A percentile compares a stretch with the other conserved stretches of the same genome.
Evolutionary conservation across 2,888 invertebrate genomes (phyloP).

Genomic region (Alsophila aescularia): DNA sequence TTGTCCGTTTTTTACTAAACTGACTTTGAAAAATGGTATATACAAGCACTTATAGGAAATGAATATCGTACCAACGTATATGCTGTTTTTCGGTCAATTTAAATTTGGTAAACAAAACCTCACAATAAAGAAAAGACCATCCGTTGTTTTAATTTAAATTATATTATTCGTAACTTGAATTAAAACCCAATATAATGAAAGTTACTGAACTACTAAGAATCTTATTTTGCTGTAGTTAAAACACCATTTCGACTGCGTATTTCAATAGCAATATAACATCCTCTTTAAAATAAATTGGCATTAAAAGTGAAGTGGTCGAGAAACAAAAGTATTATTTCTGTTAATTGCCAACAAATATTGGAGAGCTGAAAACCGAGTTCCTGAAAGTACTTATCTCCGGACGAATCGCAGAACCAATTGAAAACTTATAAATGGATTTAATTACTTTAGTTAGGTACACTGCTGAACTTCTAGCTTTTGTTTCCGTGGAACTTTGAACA

Average conservation of each 20-base stretch:
- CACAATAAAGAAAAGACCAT: too few species aligned
- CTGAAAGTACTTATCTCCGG: constrained; percentile 1
- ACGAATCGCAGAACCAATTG: constrained; percentile 1
- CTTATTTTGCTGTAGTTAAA: neutral
- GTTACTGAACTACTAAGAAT: neutral
- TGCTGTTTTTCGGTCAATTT: too few species aligned
- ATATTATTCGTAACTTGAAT: neutral
- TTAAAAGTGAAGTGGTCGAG: neutral
- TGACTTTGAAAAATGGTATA: too few species aligned
- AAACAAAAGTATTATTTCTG: constrained; percentile 4
- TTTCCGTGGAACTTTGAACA: too few species aligned
- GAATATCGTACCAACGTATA: too few species aligned
- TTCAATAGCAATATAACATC: neutral
- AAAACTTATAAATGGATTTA: constrained; percentile 7
- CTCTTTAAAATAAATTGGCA: neutral
- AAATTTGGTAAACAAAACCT: too few species aligned
- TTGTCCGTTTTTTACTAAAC: too few species aligned
- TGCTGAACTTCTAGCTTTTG: constrained; percentile 1
- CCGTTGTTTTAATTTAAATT: too few species aligned
- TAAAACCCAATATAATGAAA: neutral
- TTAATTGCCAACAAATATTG: constrained; percentile 10
- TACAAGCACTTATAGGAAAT: too few species aligned
- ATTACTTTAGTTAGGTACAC: neutral
- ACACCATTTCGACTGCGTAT: neutral
- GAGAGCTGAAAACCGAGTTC: neutral